These are phyloP conservation scores for Petrosia ficiformis DNA, from an alignment of 37 sponge, comb jelly and placozoan species.

Conservation along the genomic window DNA sequence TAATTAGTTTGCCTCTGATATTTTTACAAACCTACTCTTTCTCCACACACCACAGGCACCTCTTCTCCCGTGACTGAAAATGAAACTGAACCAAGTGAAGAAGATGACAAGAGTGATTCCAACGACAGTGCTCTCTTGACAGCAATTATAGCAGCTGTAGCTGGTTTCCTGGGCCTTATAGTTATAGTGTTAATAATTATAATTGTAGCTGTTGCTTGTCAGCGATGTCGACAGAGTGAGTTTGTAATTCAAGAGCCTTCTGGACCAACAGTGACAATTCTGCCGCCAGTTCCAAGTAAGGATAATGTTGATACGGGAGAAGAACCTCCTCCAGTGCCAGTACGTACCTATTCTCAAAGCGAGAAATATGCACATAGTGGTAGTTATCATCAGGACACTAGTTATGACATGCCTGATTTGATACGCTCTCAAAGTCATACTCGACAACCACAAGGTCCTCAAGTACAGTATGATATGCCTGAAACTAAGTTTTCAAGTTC, in stretches of 20 bases:
- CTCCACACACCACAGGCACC: too few species aligned
- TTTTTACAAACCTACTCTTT: too few species aligned
- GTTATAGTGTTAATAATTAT: constrained; percentile 41
- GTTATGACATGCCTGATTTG: constrained; percentile 17
- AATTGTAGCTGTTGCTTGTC: constrained; percentile 24
- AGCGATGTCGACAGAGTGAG: background rate
- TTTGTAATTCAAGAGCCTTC: background rate
- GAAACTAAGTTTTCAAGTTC: too few species aligned
- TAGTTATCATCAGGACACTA: background rate
- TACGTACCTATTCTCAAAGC: background rate
- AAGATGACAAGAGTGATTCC: too few species aligned
- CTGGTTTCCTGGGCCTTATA: constrained; percentile 43
- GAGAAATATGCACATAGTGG: background rate
- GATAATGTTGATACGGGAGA: constrained; percentile 20
- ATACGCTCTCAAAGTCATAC: background rate
- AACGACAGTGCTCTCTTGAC: constrained; percentile 12
- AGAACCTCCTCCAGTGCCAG: constrained; percentile 33
- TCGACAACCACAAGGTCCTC: background rate
- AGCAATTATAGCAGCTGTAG: constrained; percentile 43
- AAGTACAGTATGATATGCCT: constrained; percentile 19
- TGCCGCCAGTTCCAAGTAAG: background rate
- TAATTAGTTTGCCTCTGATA: too few species aligned
- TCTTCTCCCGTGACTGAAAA: too few species aligned
- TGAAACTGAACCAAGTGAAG: too few species aligned
- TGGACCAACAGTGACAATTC: constrained; percentile 8